Evolutionary conservation across 2,797 vertebrate genomes (phyloP).

Genomic region (Dryobates pubescens): DNA sequence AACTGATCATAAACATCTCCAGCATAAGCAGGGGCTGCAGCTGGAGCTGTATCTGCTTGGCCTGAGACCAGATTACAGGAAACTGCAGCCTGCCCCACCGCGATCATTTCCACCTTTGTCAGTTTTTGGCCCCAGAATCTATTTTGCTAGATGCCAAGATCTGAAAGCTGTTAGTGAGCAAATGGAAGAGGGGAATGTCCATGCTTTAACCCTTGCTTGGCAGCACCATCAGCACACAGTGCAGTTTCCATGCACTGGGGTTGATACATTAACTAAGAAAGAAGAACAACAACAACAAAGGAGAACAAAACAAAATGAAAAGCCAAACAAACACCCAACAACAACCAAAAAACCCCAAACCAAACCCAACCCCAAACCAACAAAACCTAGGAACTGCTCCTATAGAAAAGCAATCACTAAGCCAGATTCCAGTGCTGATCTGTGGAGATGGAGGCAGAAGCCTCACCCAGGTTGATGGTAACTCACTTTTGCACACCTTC

Average conservation of each 20-base stretch:
- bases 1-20: not conserved
- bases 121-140: conserved; percentile 38
- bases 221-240: rapidly evolving
- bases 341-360: no score
- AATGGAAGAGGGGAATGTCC: not conserved
- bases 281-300: not conserved
- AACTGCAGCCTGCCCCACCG: not conserved
- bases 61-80: conserved; percentile 2
- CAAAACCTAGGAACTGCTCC: not conserved
- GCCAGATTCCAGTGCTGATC: not conserved
- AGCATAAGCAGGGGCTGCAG: not conserved
- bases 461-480: rapidly evolving
- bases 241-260: not conserved
- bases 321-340: no score
- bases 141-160: conserved; percentile 26
- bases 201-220: not conserved
- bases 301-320: no score
- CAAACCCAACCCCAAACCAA: no score
- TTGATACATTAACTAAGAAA: not conserved
- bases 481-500: not conserved
- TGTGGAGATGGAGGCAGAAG: not conserved
- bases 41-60: not conserved
- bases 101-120: conserved; percentile 43
- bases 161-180: conserved; percentile 30
- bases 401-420: not conserved